phyloP scores from a whole-genome alignment of 2,888 invertebrate species.

The Heliconius aoede region DNA sequence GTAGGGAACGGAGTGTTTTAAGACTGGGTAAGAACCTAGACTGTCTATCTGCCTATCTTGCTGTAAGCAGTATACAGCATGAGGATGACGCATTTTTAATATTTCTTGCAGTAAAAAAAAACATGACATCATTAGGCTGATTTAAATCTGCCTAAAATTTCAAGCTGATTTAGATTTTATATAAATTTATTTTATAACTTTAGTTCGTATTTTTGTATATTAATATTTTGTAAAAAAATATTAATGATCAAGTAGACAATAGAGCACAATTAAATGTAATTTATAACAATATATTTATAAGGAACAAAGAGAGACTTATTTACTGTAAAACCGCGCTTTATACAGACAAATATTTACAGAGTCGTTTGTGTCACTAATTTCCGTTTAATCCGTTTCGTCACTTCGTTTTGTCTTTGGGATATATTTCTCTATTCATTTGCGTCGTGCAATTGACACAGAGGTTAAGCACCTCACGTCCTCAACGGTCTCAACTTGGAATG shows the following conservation, averaged over 20 bases:
- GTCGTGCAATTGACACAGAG: constrained; percentile 24
- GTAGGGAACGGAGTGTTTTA: no score
- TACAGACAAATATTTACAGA: not conserved
- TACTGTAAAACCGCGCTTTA: not conserved
- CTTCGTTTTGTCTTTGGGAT: constrained; percentile 3
- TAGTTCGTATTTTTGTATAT: no score
- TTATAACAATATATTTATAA: not conserved
- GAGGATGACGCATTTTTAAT: not conserved
- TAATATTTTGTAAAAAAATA: not conserved
- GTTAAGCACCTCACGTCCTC: constrained; percentile 27
- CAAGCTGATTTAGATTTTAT: no score
- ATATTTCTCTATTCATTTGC: constrained; percentile 12
- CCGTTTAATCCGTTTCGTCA: constrained; percentile 9
- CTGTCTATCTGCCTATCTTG: not conserved
- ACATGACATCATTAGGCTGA: no score
- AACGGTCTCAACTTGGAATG: constrained; percentile 2
- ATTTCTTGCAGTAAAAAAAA: no score
- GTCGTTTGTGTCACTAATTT: not conserved
- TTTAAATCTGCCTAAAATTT: no score
- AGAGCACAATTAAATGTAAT: not conserved
- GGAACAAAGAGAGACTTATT: not conserved
- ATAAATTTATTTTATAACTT: no score
- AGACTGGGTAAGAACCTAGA: no score
- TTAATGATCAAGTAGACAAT: not conserved
- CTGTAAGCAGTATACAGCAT: not conserved